phyloP scores from a whole-genome alignment of 2,888 invertebrate genomes.

The Mythimna loreyi region DNA sequence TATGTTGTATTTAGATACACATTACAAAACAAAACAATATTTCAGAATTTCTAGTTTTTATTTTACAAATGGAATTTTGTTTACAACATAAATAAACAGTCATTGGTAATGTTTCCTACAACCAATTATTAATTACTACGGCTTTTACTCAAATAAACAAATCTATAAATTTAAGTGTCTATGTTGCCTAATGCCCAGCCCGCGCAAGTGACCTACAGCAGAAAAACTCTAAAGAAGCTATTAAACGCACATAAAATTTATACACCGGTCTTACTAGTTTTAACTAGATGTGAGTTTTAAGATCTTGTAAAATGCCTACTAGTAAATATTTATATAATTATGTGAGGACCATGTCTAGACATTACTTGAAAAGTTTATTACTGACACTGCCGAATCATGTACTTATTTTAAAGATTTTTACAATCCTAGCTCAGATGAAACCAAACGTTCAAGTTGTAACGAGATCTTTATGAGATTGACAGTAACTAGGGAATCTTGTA shows the following conservation, averaged over 20 bases:
- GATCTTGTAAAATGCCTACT: constrained; percentile 6
- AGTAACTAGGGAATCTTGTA: not conserved
- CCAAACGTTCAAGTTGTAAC: not conserved
- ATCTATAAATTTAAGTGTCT: not conserved
- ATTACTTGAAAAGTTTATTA: constrained; percentile 19
- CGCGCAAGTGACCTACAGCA: not conserved
- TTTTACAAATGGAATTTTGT: too few species aligned
- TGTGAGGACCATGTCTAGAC: not conserved
- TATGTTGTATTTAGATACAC: too few species aligned
- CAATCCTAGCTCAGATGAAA: not conserved
- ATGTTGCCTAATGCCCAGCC: not conserved
- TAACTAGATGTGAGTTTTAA: not conserved
- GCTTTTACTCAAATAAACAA: not conserved
- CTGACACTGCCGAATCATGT: constrained; percentile 19
- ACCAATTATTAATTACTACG: too few species aligned
- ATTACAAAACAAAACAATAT: too few species aligned
- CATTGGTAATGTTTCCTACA: too few species aligned
- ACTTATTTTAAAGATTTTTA: constrained; percentile 1
- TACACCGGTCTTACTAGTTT: constrained; percentile 22
- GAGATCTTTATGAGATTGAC: not conserved
- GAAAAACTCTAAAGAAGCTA: constrained; percentile 20
- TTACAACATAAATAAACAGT: too few species aligned
- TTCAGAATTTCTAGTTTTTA: too few species aligned
- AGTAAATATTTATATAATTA: constrained; percentile 26
- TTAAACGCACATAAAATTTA: not conserved